Evolutionary conservation across 1,140 invertebrate species (phyloP).

Genomic region (Portunus trituberculatus): DNA sequence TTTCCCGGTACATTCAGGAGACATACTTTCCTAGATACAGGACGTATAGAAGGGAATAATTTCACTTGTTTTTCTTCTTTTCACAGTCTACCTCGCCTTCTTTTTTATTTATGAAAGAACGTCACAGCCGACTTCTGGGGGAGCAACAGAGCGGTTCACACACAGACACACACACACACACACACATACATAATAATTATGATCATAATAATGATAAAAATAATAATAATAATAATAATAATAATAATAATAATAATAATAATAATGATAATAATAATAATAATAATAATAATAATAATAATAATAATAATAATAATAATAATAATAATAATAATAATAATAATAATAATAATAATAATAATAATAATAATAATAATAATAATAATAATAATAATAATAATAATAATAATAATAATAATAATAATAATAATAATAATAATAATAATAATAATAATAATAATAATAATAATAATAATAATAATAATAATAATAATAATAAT

Average conservation of each 20-base stretch:
- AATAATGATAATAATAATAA: neutral
- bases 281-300: neutral
- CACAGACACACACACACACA: too few species aligned
- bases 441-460: slow-evolving; percentile 11
- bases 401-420: neutral
- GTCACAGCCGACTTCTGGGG: too few species aligned
- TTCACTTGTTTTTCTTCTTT: too few species aligned
- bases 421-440: neutral
- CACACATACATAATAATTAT: too few species aligned
- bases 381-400: neutral
- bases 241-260: slow-evolving; percentile 20
- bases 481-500: slow-evolving; percentile 5
- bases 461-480: slow-evolving; percentile 11
- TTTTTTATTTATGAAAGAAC: too few species aligned
- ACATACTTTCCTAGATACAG: too few species aligned
- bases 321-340: slow-evolving; percentile 27
- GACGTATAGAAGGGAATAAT: too few species aligned
- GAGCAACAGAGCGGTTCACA: too few species aligned
- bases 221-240: neutral
- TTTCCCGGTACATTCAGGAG: too few species aligned
- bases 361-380: neutral
- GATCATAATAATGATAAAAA: too few species aligned
- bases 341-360: neutral
- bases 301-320: slow-evolving; percentile 27
- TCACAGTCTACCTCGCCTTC: too few species aligned